phyloP scores from a whole-genome alignment of 2,888 invertebrate genomes.

The Protodeltote pygarga region DNA sequence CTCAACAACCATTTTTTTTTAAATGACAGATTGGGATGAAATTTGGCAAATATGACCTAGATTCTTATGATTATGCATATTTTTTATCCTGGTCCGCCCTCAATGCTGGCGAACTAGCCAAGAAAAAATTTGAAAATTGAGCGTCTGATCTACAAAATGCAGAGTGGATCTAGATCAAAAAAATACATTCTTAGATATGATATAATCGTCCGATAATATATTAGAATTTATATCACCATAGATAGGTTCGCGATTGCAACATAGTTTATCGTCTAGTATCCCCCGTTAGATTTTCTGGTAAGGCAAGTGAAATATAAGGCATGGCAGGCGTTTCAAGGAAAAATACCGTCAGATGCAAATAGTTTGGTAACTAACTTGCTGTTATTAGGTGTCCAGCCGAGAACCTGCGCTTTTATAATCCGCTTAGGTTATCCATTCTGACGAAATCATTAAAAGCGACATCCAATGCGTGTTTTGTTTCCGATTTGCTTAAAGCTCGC shows the following conservation, averaged over 20 bases:
- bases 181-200: background rate
- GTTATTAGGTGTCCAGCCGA: conserved; percentile 68
- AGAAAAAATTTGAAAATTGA: no score
- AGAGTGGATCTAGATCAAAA: no score
- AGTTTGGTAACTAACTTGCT: conserved; percentile 72
- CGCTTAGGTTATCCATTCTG: conserved; percentile 26
- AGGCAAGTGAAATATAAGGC: conserved; percentile 59
- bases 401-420: conserved; percentile 65
- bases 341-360: conserved; percentile 76
- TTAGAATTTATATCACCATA: conserved; percentile 4
- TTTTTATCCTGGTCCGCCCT: no score
- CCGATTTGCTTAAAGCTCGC: background rate
- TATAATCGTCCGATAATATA: background rate
- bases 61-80: no score
- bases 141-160: no score
- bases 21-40: no score
- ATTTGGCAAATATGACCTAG: no score
- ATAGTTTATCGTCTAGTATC: conserved; percentile 48
- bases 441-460: background rate
- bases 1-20: no score
- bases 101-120: no score
- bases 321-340: conserved; percentile 69
- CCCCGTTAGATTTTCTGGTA: conserved; percentile 60
- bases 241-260: conserved; percentile 36
- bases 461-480: conserved; percentile 43